Base-by-base conservation (phyloP, 1,140 invertebrate genomes). In the Cotesia glomerata region DNA sequence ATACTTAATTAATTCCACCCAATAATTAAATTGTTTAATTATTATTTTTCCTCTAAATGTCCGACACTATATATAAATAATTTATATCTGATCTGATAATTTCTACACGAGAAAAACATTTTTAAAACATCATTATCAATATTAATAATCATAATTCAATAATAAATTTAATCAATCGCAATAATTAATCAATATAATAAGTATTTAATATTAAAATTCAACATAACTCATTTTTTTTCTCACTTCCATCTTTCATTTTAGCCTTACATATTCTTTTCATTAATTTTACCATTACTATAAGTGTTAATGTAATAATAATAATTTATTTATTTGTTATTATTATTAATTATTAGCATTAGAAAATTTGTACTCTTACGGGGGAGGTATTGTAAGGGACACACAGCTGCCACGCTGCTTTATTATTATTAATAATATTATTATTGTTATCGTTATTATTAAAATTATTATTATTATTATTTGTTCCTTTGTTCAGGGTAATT, bases 321-420 rank as follows among this genome's bases (percentile, higher is more conserved):
- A 78, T 76, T 83, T 86, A 85, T 83, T 83, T 72, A 74, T 68
- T 73, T 75, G 82, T 82, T 78, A 83, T 86, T 83, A 84, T 26
- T 26, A 26, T 26, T 26, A 26, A 1, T 26, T 26, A 26, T 26
- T 26, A 26, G 26, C 26, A 26, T 26, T 26, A 77, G 83, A 85
- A 85, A 82, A 86, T 86, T 87, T 87, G 86, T 87, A 87, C 86
- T 87, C 80, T 86, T 82, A 84, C 83, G 75, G 78, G 83, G 83
- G 84, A 84, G 84, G 83, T 84, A 86, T 82, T 80, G 78, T 71
- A 72, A 69, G 85, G 81, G 78, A 77, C 81, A 85, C 81, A 80
- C 80, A 78, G 80, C 79, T 78, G 76, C 77, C 75, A 79, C 70
- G 76, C 75, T 78, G 74, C 16, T 62, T 73, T 69, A 68, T 67